phyloP scores from a whole-genome alignment of 2,888 invertebrate species.

The Papilio protenor region DNA sequence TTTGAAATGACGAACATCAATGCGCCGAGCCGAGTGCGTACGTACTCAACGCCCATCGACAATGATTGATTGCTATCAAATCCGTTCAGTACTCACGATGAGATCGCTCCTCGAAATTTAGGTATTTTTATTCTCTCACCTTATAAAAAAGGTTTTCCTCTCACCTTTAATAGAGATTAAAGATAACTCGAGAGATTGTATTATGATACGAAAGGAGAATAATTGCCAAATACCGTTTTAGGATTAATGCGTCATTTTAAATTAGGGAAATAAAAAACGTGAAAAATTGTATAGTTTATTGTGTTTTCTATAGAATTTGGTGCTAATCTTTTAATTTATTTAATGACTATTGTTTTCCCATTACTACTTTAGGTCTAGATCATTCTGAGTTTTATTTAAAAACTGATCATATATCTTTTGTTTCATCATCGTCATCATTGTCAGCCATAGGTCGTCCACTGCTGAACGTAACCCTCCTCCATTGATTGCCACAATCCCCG shows the following conservation, averaged over 20 bases:
- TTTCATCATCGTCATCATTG: too few species aligned
- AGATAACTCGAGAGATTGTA: not conserved
- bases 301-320: too few species aligned
- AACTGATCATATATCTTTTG: too few species aligned
- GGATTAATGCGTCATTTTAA: not conserved
- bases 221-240: not conserved
- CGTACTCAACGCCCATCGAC: constrained; percentile 42
- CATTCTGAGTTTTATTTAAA: too few species aligned
- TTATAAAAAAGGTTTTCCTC: constrained; percentile 30
- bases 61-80: constrained; percentile 47
- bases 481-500: too few species aligned
- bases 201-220: not conserved
- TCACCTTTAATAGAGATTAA: constrained; percentile 17
- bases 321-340: too few species aligned
- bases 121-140: constrained; percentile 38
- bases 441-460: too few species aligned
- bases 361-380: too few species aligned
- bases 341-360: too few species aligned
- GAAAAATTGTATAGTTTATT: too few species aligned
- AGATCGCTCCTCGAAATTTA: constrained; percentile 37
- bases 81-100: constrained; percentile 41
- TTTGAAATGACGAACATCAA: constrained; percentile 41
- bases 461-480: too few species aligned
- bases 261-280: not conserved
- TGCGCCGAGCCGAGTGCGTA: constrained; percentile 27